Evolutionary conservation across 2,797 vertebrate species (phyloP), one percentile per base, ranked within the genome.

Genomic region (Acanthis flammea): DNA sequence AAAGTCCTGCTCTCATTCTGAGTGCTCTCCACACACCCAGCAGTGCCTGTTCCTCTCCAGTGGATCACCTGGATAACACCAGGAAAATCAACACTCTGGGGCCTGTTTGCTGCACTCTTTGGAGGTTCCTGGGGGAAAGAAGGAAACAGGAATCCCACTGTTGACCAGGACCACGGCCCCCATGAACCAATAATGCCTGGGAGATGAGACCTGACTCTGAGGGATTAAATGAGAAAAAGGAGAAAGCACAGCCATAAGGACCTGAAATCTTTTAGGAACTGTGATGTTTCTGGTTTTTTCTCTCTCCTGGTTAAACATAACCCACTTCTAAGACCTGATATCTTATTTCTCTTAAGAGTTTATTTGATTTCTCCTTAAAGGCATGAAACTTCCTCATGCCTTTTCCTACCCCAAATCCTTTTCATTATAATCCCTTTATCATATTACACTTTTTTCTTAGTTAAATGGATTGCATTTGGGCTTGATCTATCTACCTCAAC

Each of bases 161-260:
- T 62, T 86, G 77, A 4, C 7, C 6, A 1, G 54, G 57, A 22
- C 53, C 7, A 1, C 2, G 31, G 62, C 12, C 19, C 30, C 13
- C 5, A 6, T 1, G 6, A 57, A 25, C 28, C 6, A 11, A 10
- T 1, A 3, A 37, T 24, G 18, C 35, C 55, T 8, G 6, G 4
- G 45, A 68, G 48, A 28, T 11, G 39, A 30, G 33, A 30, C 28
- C 44, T 42, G 73, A 14, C 18, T 65, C 39, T 4, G n/a, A 35
- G 23, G 14, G 35, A 19, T 31, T 39, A 25, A 47, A n/a, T 19
- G 50, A 41, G 23, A 25, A 58, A 62, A 51, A 35, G 21, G 25
- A 62, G 12, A 18, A 12, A 6, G 14, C 27, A 35, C 44, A 39
- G 37, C 28, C 47, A 58, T 5, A 23, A 79, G 58, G 23, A 45